Evolutionary conservation across 2,113 vertebrate species (phyloP), one percentile per base, ranked within the genome.

Genomic region (Sinocyclocheilus maitianheensis): DNA sequence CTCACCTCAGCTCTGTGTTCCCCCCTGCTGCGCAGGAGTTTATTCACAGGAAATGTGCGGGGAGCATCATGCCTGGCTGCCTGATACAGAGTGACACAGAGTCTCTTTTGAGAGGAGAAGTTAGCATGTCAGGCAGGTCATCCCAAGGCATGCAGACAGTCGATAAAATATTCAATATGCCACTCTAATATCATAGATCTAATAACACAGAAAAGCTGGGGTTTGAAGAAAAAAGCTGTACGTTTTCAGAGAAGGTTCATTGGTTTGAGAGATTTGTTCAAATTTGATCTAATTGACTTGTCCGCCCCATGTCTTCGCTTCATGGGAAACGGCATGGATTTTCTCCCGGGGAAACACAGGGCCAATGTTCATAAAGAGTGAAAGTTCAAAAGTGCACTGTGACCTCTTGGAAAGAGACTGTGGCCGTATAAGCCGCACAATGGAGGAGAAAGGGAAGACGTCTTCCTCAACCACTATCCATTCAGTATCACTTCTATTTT

Each of bases 81-180:
- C 93, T 97, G 92, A 97, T 92, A 89, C 88, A 89, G 97, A 93
- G 92, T 89, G 94, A 96, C 95, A 90, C 91, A 69, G 87, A 90
- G 90, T 96, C 96, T 97, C 95, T 93, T 95, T 95, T 93, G 95
- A 95, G 94, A 91, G 87, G 89, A 94, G 91, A 96, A 95, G 94
- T 95, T 93, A 93, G 95, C 95, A 96, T 96, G 95, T 96, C 94
- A 94, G 94, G 93, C 94, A 96, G 96, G 95, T 96, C 95, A 95
- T 94, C 93, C 94, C 9, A 92, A 94, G 96, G 95, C 95, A 96
- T 93, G 93, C 93, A 97, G 94, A 95, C 93, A 94, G 94, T 95
- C 95, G 94, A 96, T 96, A 95, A 97, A 97, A 97, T 96, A 97
- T 95, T 97, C 95, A 97, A 95, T 95, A 94, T 95, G 96, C 90